Conservation (phyloP, 2,888 invertebrate species). For the Polyommatus iphigenia region DNA sequence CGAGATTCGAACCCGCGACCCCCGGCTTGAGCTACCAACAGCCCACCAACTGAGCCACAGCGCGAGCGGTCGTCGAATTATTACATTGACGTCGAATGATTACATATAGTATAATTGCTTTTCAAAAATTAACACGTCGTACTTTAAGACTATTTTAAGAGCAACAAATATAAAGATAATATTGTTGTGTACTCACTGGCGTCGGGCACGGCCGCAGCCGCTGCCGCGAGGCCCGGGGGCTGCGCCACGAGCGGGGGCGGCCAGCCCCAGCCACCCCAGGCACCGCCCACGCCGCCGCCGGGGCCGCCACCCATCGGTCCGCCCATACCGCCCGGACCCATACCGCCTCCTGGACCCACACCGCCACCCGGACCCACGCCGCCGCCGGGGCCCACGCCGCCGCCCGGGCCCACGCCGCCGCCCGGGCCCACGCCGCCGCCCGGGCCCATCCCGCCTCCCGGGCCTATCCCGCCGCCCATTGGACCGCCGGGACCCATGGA, state of each 20-base stretch:
- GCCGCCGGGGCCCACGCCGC: slow-evolving; percentile 5
- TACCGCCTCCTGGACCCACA: slow-evolving; percentile 31
- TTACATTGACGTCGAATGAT: no score
- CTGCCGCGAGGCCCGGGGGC: slow-evolving; percentile 51
- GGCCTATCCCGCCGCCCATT: slow-evolving; percentile 33
- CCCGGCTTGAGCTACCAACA: no score
- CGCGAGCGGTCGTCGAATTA: no score
- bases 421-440: slow-evolving; percentile 23
- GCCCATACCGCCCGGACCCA: slow-evolving; percentile 34
- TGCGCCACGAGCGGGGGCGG: slow-evolving; percentile 60
- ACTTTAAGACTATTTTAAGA: background rate
- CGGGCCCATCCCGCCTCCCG: slow-evolving; percentile 25
- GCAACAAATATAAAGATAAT: background rate
- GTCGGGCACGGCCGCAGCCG: slow-evolving; percentile 45
- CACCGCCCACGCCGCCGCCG: slow-evolving; percentile 40
- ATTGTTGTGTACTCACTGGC: slow-evolving; percentile 47
- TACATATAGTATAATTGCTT: no score
- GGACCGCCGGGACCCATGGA: no score
- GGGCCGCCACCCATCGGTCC: slow-evolving; percentile 39
- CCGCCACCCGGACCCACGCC: slow-evolving; percentile 25
- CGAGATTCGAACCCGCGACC: no score
- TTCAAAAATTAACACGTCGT: no score
- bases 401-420: slow-evolving; percentile 12
- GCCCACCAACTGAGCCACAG: no score
- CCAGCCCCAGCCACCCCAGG: slow-evolving; percentile 59